Conservation (phyloP, 2,888 invertebrate species). For the Ochropacha duplaris region DNA sequence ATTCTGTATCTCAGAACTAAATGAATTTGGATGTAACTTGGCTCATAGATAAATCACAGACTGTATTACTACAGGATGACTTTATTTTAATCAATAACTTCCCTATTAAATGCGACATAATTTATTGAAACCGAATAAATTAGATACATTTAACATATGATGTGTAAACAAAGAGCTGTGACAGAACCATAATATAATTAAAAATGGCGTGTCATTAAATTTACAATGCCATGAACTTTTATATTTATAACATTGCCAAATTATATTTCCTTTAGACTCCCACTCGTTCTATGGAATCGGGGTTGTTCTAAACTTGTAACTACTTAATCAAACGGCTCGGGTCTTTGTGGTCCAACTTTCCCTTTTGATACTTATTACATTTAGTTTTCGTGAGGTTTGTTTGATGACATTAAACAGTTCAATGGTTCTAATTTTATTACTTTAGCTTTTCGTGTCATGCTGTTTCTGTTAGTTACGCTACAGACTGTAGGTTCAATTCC, state of each 20-base stretch:
- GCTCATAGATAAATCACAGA: too few species aligned
- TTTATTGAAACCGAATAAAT: neutral
- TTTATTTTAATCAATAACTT: neutral
- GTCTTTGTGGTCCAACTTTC: neutral
- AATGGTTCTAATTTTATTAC: neutral
- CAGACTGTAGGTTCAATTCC: too few species aligned
- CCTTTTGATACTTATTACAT: slow-evolving; percentile 5
- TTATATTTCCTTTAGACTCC: slow-evolving; percentile 2
- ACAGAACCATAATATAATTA: neutral
- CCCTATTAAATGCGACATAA: neutral
- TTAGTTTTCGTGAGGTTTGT: neutral
- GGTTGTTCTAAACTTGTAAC: slow-evolving; percentile 5
- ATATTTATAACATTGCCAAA: neutral
- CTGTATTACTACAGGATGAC: neutral
- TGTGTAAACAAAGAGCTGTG: neutral
- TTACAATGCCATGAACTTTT: neutral
- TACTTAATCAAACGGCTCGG: slow-evolving; percentile 10
- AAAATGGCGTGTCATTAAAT: neutral
- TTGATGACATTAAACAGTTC: neutral
- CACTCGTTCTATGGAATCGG: neutral
- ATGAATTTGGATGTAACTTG: too few species aligned
- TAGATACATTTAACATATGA: neutral
- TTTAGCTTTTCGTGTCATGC: neutral
- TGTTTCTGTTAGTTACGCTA: too few species aligned
- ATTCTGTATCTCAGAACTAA: too few species aligned